Conservation (phyloP, 2,888 invertebrate species). For the Listrodromus nycthemerus region DNA sequence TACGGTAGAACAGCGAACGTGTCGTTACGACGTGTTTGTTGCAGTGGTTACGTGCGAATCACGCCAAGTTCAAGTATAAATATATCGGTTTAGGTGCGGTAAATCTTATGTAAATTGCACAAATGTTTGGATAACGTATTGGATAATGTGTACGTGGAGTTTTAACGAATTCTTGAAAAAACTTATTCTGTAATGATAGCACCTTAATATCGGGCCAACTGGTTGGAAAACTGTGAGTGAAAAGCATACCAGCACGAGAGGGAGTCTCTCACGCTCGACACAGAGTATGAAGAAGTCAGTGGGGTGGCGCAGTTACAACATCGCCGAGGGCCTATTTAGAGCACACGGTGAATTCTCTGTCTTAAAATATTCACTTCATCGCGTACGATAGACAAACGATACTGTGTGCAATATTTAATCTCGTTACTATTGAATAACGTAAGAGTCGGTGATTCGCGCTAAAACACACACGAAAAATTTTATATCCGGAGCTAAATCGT, state of each 20-base stretch:
- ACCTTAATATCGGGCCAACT: slow-evolving; percentile 63
- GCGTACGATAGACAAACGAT: slow-evolving; percentile 69
- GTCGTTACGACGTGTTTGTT: background rate
- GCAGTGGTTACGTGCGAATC: background rate
- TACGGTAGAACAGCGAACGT: background rate
- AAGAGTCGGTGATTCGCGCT: slow-evolving; percentile 4
- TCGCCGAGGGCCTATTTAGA: slow-evolving; percentile 72
- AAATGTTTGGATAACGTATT: background rate
- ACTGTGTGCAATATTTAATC: slow-evolving; percentile 61
- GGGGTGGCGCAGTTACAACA: slow-evolving; percentile 68
- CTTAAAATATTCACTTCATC: slow-evolving; percentile 74
- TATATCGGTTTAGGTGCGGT: background rate
- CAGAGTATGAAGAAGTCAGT: slow-evolving; percentile 59
- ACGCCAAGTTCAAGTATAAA: background rate
- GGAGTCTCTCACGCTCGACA: slow-evolving; percentile 40
- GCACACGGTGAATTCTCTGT: slow-evolving; percentile 71
- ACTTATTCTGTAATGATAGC: slow-evolving; percentile 52
- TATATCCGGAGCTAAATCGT: background rate
- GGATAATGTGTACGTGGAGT: background rate
- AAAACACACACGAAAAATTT: slow-evolving; percentile 6
- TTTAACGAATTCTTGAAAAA: slow-evolving; percentile 33
- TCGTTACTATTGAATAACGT: slow-evolving; percentile 48
- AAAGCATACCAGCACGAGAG: slow-evolving; percentile 39
- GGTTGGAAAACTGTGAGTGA: slow-evolving; percentile 50
- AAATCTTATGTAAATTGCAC: background rate